These are phyloP conservation scores for Perca flavescens DNA, from an alignment of 2,113 vertebrate genomes.

Conservation along the genomic window DNA sequence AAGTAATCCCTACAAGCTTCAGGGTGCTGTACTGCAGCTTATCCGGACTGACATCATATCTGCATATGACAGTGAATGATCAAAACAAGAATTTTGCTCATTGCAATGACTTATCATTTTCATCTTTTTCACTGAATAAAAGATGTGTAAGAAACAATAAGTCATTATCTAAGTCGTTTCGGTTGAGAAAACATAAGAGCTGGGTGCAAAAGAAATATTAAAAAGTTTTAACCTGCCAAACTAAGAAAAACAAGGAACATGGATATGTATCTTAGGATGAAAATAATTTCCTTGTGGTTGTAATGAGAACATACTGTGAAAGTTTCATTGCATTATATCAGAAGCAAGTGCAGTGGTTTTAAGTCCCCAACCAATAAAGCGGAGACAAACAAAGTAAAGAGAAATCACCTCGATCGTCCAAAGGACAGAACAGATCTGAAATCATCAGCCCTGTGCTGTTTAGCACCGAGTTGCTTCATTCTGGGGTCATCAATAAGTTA, in stretches of 20 bases:
- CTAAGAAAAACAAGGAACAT: background rate
- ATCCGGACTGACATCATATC: constrained; percentile 6
- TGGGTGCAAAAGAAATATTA: background rate
- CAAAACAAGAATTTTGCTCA: background rate
- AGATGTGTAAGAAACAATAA: background rate
- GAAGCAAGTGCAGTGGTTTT: background rate
- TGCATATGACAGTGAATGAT: background rate
- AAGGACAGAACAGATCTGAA: constrained; percentile 44
- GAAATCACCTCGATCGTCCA: constrained; percentile 21
- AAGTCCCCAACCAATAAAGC: constrained; percentile 39
- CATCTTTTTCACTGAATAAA: background rate
- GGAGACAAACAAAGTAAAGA: constrained; percentile 18
- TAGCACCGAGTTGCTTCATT: constrained; percentile 42
- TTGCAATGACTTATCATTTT: background rate
- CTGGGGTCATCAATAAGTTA: constrained; percentile 59
- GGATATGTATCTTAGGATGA: background rate
- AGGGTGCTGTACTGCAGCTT: background rate
- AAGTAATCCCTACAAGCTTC: background rate
- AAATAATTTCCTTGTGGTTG: background rate
- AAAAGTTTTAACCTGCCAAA: background rate
- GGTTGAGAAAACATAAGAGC: background rate
- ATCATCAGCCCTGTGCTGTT: constrained; percentile 40
- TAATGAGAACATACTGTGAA: background rate
- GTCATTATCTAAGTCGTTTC: background rate
- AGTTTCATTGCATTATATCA: constrained; percentile 12